Base-by-base conservation (phyloP, 2,113 vertebrate genomes). In the Malurus cyaneus region DNA sequence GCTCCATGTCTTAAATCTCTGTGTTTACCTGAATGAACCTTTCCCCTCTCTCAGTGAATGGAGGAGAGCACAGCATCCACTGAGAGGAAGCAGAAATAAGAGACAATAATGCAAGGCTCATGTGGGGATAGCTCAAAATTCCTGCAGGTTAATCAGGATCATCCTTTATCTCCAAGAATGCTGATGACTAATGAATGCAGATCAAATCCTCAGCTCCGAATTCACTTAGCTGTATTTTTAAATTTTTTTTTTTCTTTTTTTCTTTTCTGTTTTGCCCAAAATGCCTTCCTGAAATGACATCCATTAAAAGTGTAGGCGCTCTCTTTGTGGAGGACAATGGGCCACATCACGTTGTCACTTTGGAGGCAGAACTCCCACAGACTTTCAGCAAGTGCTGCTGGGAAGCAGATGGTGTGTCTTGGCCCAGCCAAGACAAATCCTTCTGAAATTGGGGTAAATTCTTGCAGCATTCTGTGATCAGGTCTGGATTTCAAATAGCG, bases 331-430 rank as follows among this genome's bases (percentile, higher is more conserved):
- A 94, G 70, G 80, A 93, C 77, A 65, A 44, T 53, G 84, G 80
- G 89, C 84, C 80, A 50, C 81, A 32, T 80, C 88, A 80, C 1
- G 9, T 47, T 93, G 92, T 86, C 80, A 49, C 44, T 91, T 71
- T n/a, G 89, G 91, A 96, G 94, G 70, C 86, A 93, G 83, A 93
- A 81, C 93, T 95, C 94, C 94, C 80, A 84, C 89, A 0, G 86
- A 10, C 52, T 59, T 59, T 15, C 36, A 71, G 69, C 23, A 2
- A 65, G 80, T 6, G 32, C 83, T 89, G 83, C 83, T 87, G 86
- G 78, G 84, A 82, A 74, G 57, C 94, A 95, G 94, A 91, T 94
- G 93, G 73, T 3, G 8, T 13, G 61, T 74, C 89, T 84, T 83
- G 88, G 89, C 86, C 91, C 83, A 83, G 82, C 53, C 18, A 1